phyloP scores from a whole-genome alignment of 2,797 vertebrate species.

The Myotis myotis region DNA sequence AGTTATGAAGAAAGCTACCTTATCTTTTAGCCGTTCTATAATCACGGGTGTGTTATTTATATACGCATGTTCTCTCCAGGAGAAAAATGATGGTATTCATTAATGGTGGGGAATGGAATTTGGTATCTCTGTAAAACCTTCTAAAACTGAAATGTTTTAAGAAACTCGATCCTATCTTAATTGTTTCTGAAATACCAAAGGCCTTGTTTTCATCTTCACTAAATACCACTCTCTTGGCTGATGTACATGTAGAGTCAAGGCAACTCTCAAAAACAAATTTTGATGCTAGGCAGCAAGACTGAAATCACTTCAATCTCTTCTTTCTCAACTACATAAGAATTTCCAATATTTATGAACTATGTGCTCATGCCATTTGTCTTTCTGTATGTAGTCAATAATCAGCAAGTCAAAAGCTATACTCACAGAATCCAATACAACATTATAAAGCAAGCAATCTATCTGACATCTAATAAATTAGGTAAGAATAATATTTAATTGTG shows the following conservation, averaged over 20 bases:
- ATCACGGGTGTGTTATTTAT: background rate
- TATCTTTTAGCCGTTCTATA: background rate
- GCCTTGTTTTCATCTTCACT: background rate
- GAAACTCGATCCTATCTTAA: background rate
- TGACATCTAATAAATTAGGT: background rate
- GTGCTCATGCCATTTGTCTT: background rate
- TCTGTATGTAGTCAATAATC: background rate
- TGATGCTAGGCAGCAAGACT: background rate
- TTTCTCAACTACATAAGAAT: conserved; percentile 11
- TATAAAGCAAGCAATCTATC: background rate
- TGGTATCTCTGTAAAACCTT: background rate
- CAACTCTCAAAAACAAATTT: background rate
- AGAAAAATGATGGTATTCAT: background rate
- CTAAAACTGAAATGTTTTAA: background rate
- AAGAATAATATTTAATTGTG: background rate
- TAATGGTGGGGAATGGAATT: background rate
- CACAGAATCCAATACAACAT: background rate
- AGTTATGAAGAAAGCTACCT: background rate
- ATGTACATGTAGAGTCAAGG: background rate
- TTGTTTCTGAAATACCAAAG: conserved; percentile 30
- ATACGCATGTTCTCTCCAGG: background rate
- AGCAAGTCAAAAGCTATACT: conserved; percentile 18
- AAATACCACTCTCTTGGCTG: background rate
- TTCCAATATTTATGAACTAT: background rate
- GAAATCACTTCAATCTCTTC: conserved; percentile 5